Conservation (phyloP, 2,888 invertebrate genomes). For the Drosophila emarginata region DNA sequence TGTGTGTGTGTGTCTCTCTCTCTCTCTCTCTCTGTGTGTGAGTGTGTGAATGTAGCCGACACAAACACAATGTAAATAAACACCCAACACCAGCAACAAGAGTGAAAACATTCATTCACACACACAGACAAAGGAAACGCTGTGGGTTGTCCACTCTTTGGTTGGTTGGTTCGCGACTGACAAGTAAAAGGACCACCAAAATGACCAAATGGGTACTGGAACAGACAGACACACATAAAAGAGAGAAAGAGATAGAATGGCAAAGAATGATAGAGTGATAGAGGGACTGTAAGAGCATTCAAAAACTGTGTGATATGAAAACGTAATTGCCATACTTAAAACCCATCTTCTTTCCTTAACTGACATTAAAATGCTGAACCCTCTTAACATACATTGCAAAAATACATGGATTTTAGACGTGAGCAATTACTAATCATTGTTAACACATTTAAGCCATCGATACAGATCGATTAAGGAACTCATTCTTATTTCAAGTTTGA, state of each 20-base stretch:
- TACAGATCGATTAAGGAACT: no score
- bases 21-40: slow-evolving; percentile 33
- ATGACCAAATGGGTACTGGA: slow-evolving; percentile 1
- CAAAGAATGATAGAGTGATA: no score
- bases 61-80: slow-evolving; percentile 43
- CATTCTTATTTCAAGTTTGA: no score
- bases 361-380: background rate
- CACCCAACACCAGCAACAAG: slow-evolving; percentile 32
- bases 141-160: slow-evolving; percentile 8
- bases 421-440: background rate
- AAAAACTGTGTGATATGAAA: background rate
- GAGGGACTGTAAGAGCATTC: background rate
- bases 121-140: slow-evolving; percentile 4
- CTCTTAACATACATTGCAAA: background rate
- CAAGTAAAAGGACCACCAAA: slow-evolving; percentile 28
- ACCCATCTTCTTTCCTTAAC: background rate
- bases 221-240: slow-evolving; percentile 10
- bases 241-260: background rate
- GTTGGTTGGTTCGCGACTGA: slow-evolving; percentile 9
- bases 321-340: slow-evolving; percentile 31
- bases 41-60: slow-evolving; percentile 4
- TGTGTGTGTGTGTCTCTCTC: slow-evolving; percentile 11
- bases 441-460: background rate
- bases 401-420: background rate
- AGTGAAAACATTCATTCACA: slow-evolving; percentile 1